phyloP scores from a whole-genome alignment of 1,140 invertebrate genomes.

The Brevipalpus yothersi region DNA sequence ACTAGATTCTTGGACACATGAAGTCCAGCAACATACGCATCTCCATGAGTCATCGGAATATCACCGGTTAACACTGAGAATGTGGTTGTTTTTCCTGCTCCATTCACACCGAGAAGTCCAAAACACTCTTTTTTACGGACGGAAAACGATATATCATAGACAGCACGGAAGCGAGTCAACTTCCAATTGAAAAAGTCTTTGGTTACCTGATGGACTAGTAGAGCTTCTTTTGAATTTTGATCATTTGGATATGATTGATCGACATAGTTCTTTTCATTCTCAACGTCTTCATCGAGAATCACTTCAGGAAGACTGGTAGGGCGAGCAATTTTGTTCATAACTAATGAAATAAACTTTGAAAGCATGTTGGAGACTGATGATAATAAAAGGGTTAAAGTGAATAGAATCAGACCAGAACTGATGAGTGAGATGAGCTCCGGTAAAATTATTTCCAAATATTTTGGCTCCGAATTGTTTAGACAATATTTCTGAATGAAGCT shows the following conservation, averaged over 20 bases:
- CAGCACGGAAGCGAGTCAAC: conserved; percentile 11
- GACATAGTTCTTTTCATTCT: background rate
- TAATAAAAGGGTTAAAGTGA: background rate
- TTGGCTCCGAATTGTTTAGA: too few relatives aligned
- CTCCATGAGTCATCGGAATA: conserved; percentile 17
- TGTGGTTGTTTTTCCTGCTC: conserved; percentile 21
- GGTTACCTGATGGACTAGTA: conserved; percentile 8
- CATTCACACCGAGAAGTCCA: conserved; percentile 24
- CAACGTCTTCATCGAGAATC: conserved; percentile 5
- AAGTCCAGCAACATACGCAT: conserved; percentile 11
- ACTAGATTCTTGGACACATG: conserved; percentile 29
- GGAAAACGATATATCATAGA: conserved; percentile 13
- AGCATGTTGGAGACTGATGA: background rate
- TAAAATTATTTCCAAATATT: too few relatives aligned
- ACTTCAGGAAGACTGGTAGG: too few relatives aligned
- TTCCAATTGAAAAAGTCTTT: too few relatives aligned
- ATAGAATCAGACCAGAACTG: too few relatives aligned
- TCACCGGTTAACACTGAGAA: conserved; percentile 20
- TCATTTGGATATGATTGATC: background rate
- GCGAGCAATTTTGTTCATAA: background rate
- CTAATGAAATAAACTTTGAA: background rate
- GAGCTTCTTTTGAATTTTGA: conserved; percentile 5
- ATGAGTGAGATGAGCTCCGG: too few relatives aligned
- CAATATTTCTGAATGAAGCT: too few relatives aligned
- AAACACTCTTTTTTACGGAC: conserved; percentile 23